Percentiles rank a stretch among this genome's conserved stretches.
Conservation (phyloP, 2,888 invertebrate species). For the Xylota sylvarum region DNA sequence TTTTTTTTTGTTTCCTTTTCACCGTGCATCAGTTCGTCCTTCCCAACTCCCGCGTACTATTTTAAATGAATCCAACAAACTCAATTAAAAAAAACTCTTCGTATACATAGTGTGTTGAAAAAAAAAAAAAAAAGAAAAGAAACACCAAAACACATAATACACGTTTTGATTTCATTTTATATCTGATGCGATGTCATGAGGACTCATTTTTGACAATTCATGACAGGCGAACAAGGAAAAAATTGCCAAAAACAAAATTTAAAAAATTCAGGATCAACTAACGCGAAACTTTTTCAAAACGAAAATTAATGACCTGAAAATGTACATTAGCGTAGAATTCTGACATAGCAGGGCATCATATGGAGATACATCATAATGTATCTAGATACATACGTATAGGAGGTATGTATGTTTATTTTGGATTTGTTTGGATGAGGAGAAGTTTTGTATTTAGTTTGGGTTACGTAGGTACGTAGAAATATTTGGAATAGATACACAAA, state of each 20-base stretch:
- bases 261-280: conserved; percentile 38
- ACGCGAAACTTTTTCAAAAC: neutral
- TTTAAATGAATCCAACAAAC: conserved; percentile 26
- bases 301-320: conserved; percentile 65
- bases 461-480: too few relatives aligned
- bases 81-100: conserved; percentile 32
- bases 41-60: conserved; percentile 12
- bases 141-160: neutral
- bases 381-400: too few relatives aligned
- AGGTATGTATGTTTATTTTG: neutral
- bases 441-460: too few relatives aligned
- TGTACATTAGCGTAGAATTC: conserved; percentile 53
- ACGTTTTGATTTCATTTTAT: conserved; percentile 36
- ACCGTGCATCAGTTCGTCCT: too few relatives aligned
- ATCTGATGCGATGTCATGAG: conserved; percentile 55
- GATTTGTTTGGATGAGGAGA: neutral
- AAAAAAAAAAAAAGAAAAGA: neutral
- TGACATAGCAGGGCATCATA: conserved; percentile 33
- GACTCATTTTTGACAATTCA: conserved; percentile 48
- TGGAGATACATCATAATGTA: too few relatives aligned
- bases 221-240: conserved; percentile 47
- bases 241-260: conserved; percentile 51
- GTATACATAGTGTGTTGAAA: neutral
- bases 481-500: too few relatives aligned
- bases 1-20: neutral